Base-by-base conservation (phyloP, 1,140 invertebrate genomes). In the Lepeophtheirus salmonis region DNA sequence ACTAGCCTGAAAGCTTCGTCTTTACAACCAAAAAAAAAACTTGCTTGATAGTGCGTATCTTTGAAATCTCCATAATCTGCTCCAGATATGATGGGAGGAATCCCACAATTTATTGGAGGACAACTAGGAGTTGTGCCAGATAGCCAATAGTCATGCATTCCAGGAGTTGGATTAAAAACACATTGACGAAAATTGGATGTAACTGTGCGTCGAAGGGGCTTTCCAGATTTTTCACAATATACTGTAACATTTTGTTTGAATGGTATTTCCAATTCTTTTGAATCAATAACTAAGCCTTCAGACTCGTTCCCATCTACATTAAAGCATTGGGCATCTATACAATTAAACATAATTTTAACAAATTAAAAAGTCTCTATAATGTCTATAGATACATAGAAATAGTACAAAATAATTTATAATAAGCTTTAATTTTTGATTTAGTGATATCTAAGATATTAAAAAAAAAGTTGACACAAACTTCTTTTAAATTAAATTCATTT, bases 1-100 rank as follows among this genome's bases (percentile, higher is more conserved):
- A 88, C 89, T 20, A 95, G 71, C 67, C 87, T 89, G 69, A 95
- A 95, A 0, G 90, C 94, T 67, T 92, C 86, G 20, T 59, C 65
- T 74, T 95, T 88, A 69, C 92, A 97, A 26, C 87, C 87, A 69
- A 97, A 96, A 76, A 87, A 89, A 73, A 95, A 96, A 1, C 82
- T 89, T 22, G 87, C 87, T 70, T 89, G 84, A 67, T 83, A 91
- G 69, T 82, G 83, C 0, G 89, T 92, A 67, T 92, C 88, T 13
- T 80, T 70, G 65, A 83, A 87, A 70, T 84, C 79, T 6, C 89
- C 88, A 66, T 94, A 91, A 69, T 86, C 85, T 13, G 89, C 88
- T 48, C 91, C 90, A n/a, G 87, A 81, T 23, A 87, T 89, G 49
- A 84, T 80, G 67, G 83, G 78, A 20, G 89, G 89, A 41, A 79